Conservation (phyloP, 2,797 vertebrate species). For the Rachycentron canadum region DNA sequence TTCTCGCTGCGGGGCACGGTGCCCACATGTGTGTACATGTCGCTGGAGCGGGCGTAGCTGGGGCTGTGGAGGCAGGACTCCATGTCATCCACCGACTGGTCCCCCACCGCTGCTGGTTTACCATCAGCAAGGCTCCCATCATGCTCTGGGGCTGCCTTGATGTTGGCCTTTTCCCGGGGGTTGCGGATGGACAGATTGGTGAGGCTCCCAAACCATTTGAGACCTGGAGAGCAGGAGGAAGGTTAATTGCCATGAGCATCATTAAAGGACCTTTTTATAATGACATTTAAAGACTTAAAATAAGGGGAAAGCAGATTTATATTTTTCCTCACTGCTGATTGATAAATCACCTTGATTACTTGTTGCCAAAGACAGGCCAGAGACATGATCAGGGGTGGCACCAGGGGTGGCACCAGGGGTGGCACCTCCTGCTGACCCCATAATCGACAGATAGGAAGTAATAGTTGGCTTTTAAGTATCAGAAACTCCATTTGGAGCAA, state of each 20-base stretch:
- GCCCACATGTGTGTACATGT: constrained; percentile 93
- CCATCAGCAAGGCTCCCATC: constrained; percentile 25
- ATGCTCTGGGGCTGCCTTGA: constrained; percentile 30
- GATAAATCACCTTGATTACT: no score
- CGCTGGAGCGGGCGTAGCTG: constrained; percentile 83
- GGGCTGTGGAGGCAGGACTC: constrained; percentile 78
- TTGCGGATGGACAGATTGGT: constrained; percentile 82
- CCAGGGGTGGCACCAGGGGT: no score
- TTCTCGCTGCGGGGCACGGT: constrained; percentile 87
- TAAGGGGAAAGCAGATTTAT: no score
- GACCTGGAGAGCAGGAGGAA: constrained; percentile 76
- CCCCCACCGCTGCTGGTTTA: constrained; percentile 17
- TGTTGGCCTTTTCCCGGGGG: constrained; percentile 31
- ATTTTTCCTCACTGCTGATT: no score
- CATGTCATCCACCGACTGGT: constrained; percentile 85
- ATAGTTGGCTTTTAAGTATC: no score
- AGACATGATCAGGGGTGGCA: no score
- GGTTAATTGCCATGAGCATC: background rate
- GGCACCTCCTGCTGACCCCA: no score
- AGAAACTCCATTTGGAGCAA: no score
- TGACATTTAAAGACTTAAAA: background rate
- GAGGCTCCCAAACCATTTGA: constrained; percentile 90
- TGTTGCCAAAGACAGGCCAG: no score
- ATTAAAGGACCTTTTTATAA: background rate
- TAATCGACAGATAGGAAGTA: no score